Conservation (phyloP, 2,888 invertebrate genomes). For the Limnephilus lunatus region DNA sequence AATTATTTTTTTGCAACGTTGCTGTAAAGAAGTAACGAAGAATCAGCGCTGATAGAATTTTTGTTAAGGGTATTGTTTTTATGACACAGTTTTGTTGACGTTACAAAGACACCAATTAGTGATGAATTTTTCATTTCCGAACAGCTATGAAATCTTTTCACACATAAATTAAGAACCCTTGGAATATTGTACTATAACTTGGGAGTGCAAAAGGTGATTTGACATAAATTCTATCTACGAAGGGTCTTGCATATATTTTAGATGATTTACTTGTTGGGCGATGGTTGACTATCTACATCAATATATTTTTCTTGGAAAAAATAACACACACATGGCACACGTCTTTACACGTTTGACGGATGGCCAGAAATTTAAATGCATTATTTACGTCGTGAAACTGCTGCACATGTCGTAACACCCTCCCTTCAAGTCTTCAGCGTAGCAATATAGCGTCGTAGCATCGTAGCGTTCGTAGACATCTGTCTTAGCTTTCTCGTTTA, state of each 20-base stretch:
- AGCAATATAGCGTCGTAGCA: background rate
- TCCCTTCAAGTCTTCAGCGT: background rate
- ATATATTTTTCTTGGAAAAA: background rate
- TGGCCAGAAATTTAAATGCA: background rate
- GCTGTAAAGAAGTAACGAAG: background rate
- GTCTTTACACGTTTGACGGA: background rate
- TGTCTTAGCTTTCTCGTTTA: background rate
- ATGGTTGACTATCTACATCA: too few relatives aligned
- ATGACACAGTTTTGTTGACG: background rate
- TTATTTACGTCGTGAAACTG: background rate
- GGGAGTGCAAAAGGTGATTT: too few relatives aligned
- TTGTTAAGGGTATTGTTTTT: background rate
- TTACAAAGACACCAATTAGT: background rate
- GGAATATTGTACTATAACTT: too few relatives aligned
- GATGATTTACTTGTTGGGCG: too few relatives aligned
- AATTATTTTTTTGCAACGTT: background rate
- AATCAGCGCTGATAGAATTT: background rate
- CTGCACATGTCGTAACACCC: background rate
- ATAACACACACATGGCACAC: background rate
- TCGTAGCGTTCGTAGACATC: constrained; percentile 4
- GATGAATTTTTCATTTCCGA: too few relatives aligned
- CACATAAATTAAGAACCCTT: too few relatives aligned
- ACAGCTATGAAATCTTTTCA: too few relatives aligned
- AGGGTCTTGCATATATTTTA: too few relatives aligned
- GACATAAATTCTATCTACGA: too few relatives aligned